Evolutionary conservation across 2,113 vertebrate species (phyloP).

Genomic region (Microcebus tavaratra): DNA sequence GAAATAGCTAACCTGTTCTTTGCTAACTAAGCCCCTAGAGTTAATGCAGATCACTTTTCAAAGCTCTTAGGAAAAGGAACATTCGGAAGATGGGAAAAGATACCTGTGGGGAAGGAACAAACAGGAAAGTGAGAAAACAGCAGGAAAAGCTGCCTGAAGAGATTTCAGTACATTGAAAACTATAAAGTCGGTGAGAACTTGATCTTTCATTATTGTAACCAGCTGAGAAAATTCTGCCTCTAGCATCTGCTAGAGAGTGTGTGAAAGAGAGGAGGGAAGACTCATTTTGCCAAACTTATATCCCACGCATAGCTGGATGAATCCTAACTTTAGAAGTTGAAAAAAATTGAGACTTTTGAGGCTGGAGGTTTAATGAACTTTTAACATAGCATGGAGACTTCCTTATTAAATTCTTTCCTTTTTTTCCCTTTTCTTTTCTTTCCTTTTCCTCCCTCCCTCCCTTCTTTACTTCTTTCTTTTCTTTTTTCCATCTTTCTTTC

Average conservation of each 20-base stretch:
- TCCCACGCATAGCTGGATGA: background rate
- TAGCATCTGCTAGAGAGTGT: constrained; percentile 58
- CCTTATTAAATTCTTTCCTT: background rate
- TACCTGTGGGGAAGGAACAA: constrained; percentile 73
- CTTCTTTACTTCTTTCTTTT: background rate
- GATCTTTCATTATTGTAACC: constrained; percentile 78
- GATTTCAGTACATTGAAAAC: constrained; percentile 43
- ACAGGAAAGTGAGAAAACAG: constrained; percentile 74
- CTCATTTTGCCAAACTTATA: constrained; percentile 49
- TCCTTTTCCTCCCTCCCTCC: background rate
- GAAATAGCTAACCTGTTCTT: constrained; percentile 46
- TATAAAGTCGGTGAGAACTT: constrained; percentile 65
- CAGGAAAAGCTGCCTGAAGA: constrained; percentile 57
- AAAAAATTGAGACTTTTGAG: constrained; percentile 42
- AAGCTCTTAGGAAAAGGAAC: constrained; percentile 66
- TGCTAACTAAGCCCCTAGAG: constrained; percentile 4
- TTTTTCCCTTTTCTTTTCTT: too few species aligned
- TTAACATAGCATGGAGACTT: constrained; percentile 12
- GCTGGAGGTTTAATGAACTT: constrained; percentile 30
- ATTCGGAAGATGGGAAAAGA: constrained; percentile 61
- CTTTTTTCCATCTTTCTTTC: background rate
- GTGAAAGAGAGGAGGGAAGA: constrained; percentile 54
- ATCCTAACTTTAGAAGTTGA: constrained; percentile 32
- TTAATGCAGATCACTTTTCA: constrained; percentile 54
- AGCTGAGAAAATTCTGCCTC: constrained; percentile 74